Evolutionary conservation across 2,113 vertebrate species (phyloP).

Genomic region (Spermophilus dauricus): DNA sequence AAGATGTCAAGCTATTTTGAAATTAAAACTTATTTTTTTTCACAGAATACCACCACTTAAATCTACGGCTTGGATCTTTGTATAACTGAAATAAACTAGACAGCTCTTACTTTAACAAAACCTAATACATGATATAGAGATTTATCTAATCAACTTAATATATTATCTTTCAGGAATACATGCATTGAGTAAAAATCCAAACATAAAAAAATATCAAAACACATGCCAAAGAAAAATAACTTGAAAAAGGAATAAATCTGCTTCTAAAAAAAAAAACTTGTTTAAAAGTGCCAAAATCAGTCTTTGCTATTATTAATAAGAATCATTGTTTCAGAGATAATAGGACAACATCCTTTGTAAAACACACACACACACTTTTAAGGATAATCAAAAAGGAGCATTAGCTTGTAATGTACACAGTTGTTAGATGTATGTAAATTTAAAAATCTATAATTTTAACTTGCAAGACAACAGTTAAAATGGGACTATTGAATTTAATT

Average conservation of each 20-base stretch:
- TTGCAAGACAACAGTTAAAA: slow-evolving; percentile 28
- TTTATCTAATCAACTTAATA: not conserved
- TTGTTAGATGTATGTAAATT: slow-evolving; percentile 44
- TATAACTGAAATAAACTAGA: slow-evolving; percentile 32
- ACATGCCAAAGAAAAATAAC: slow-evolving; percentile 33
- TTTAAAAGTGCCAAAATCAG: slow-evolving; percentile 32
- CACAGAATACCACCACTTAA: not conserved
- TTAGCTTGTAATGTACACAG: slow-evolving; percentile 17
- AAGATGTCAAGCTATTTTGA: slow-evolving; percentile 51
- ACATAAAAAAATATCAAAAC: slow-evolving; percentile 29
- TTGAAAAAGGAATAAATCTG: slow-evolving; percentile 65
- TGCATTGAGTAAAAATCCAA: not conserved
- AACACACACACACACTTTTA: not conserved
- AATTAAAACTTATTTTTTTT: slow-evolving; percentile 45
- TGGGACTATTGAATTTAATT: slow-evolving; percentile 48
- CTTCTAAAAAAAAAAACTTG: slow-evolving; percentile 44
- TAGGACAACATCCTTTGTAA: slow-evolving; percentile 41
- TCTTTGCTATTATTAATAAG: slow-evolving; percentile 54
- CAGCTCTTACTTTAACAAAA: slow-evolving; percentile 51
- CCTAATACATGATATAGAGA: not conserved
- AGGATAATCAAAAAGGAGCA: slow-evolving; percentile 19
- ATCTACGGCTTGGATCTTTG: slow-evolving; percentile 46
- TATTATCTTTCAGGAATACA: slow-evolving; percentile 16
- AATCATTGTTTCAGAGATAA: slow-evolving; percentile 60
- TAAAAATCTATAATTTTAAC: slow-evolving; percentile 55